Base-by-base conservation (phyloP, 1,140 invertebrate species). In the Theocolax elegans region DNA sequence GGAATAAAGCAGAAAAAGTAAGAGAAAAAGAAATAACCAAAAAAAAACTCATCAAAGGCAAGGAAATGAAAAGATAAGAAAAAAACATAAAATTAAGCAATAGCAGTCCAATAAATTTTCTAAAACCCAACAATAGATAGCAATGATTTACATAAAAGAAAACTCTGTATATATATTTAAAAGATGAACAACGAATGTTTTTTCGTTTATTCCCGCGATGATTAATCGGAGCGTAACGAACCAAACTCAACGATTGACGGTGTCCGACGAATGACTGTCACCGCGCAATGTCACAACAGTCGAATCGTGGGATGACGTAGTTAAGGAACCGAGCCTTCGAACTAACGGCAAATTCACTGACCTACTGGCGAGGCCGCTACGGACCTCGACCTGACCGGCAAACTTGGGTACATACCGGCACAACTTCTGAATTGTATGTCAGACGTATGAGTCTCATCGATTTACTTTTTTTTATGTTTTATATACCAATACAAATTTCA, bases 311-410 rank as follows among this genome's bases (percentile, higher is more conserved):
- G 73, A 75, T 53, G 54, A 73, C 64, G 74, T 76, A 64, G 69
- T 72, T 73, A 51, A 35, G 46, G 49, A 64, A 53, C 35, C 17
- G 53, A 68, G 54, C 27, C 21, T 38, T n/a, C 27, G 13, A 72
- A 67, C 71, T 81, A 81, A 81, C 80, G 79, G 80, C 76, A 79
- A 79, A 72, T 72, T 75, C 59, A 71, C 73, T 81, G 79, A 81
- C 79, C 77, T 81, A 81, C 77, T 79, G 68, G 6, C 31, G 1
- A 74, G 77, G n/a, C 76, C 75, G 75, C 75, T 75, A 59, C 31
- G 46, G 35, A 56, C 66, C 66, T 54, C 58, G 48, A 69, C 25
- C 49, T 69, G 49, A 38, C 48, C 35, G 40, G 17, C 15, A 2
- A 23, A 29, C 25, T 48, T 17, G 44, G 6, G 21, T 53, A 51